phyloP scores from a whole-genome alignment of 2,888 invertebrate species.

The Barypeithes pellucidus region DNA sequence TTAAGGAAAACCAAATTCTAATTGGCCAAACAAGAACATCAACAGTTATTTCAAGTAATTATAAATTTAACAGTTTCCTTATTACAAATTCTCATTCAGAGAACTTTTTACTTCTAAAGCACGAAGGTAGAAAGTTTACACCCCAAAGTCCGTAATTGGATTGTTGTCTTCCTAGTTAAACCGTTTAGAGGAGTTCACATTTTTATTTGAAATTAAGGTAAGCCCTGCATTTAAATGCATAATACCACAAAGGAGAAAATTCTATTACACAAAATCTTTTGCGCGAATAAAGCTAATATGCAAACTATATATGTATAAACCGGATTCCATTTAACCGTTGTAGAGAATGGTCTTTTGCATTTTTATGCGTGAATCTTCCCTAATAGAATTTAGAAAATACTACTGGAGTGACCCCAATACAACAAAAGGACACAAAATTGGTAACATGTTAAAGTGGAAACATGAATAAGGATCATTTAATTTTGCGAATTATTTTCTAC shows the following conservation, averaged over 20 bases:
- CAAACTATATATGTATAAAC: constrained; percentile 10
- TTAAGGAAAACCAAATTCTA: too few relatives aligned
- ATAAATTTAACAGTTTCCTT: too few relatives aligned
- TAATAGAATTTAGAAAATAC: not conserved
- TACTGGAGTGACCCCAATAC: too few relatives aligned
- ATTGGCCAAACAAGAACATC: too few relatives aligned
- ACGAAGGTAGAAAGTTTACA: constrained; percentile 26
- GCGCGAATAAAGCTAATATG: constrained; percentile 5
- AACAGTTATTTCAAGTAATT: too few relatives aligned
- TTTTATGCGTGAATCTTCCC: not conserved
- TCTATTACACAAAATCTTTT: constrained; percentile 14
- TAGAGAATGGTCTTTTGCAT: not conserved
- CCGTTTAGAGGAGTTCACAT: constrained; percentile 36
- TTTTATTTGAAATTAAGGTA: constrained; percentile 38
- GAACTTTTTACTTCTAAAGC: constrained; percentile 7
- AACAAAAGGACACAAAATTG: too few relatives aligned
- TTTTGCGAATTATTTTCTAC: too few relatives aligned
- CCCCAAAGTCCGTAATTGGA: constrained; percentile 39
- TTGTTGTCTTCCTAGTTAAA: constrained; percentile 36
- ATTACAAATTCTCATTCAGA: too few relatives aligned
- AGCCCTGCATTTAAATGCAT: constrained; percentile 40
- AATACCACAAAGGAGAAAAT: constrained; percentile 15
- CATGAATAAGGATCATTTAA: too few relatives aligned
- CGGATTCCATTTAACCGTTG: not conserved
- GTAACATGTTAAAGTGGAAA: too few relatives aligned